phyloP scores from a whole-genome alignment of 2,888 invertebrate species.

The Limnephilus auricula region DNA sequence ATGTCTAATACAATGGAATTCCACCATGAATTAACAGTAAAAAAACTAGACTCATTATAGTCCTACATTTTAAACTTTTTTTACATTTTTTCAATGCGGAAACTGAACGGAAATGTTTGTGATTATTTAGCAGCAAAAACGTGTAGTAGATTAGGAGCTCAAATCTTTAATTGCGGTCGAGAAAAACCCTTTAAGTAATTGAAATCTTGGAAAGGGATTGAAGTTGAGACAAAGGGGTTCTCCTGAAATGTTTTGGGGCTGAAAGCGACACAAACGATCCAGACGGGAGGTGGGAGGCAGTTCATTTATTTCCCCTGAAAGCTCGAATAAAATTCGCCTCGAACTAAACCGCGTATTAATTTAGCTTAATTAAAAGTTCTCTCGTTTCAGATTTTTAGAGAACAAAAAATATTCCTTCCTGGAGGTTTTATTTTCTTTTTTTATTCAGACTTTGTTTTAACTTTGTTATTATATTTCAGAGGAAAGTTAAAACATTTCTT shows the following conservation, averaged over 20 bases:
- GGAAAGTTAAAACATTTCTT: neutral
- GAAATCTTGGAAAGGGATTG: neutral
- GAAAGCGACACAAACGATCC: neutral
- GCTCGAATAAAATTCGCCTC: neutral
- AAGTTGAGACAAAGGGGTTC: neutral
- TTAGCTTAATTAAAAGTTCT: neutral
- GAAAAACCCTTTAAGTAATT: neutral
- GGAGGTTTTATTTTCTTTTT: neutral
- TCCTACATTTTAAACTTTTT: too few species aligned
- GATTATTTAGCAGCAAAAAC: neutral
- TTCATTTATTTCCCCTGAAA: neutral
- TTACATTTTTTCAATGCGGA: neutral
- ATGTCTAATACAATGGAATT: too few species aligned
- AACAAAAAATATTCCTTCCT: neutral
- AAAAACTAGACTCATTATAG: too few species aligned
- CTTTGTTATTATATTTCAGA: neutral
- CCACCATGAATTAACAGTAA: too few species aligned
- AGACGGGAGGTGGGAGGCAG: neutral
- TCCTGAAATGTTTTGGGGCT: neutral
- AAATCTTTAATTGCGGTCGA: neutral
- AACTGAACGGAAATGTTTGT: neutral
- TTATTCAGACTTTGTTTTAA: neutral
- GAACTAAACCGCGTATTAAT: conserved; percentile 2
- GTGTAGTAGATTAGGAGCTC: neutral
- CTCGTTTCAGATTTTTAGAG: neutral